Evolutionary conservation across 30 jellyfish, hydroid and myxozoan species (phyloP), one percentile per base, ranked within the genome.

Genomic region (Hydractinia echinata): DNA sequence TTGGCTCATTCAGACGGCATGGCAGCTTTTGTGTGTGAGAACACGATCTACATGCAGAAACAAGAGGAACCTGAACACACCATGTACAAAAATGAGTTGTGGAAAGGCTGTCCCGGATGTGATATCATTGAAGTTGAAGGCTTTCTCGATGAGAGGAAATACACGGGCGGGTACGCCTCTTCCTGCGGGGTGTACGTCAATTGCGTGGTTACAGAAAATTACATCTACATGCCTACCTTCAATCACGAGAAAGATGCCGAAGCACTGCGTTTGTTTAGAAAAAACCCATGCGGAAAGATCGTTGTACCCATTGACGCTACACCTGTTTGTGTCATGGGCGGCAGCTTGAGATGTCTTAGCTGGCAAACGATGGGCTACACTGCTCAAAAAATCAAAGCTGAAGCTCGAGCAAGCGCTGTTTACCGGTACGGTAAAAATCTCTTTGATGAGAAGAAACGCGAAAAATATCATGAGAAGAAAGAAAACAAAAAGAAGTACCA

Each of bases 101-200:
- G 19, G 69, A 58, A 58, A 58, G 69, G 69, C 15, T 58, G 69
- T 58, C 69, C 69, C 2, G 69, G 69, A 13, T 58, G 69, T 58
- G 16, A 58, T 11, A 58, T 58, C 19, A 2, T 58, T 58, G 69
- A 58, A 58, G 69, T 58, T 18, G 69, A 58, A 58, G 69, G 69
- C 15, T 58, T 58, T 2, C 19, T 58, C 69, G 69, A 58, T 18
- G 69, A 58, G 15, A 13, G 69, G 19, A 18, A 11, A 11, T 58
- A 58, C 69, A 58, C 1, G 19, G 69, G 69, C 1, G 69, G 69
- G 15, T 58, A 58, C 69, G 69, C 69, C 15, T 58, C 69, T 58
- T 58, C 69, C 16, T 58, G 69, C 19, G 69, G 69, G 16, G 69
- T 58, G 15, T 58, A 58, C 69, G 69, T 58, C 69, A 58, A 58